Conservation (phyloP, 2,113 vertebrate genomes). For the Albula glossodonta region DNA sequence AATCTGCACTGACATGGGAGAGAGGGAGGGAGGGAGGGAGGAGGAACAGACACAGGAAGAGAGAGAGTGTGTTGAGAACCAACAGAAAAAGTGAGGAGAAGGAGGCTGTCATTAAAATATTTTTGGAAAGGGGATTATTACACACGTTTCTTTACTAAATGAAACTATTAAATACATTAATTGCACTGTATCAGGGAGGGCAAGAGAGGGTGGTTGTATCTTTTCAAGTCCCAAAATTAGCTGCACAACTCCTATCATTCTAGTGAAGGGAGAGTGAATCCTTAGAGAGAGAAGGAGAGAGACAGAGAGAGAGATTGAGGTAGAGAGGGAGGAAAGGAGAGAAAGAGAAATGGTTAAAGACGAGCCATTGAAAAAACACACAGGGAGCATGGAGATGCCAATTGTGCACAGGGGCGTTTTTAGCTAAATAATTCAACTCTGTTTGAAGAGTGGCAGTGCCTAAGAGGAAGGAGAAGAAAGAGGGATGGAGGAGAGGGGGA, state of each 20-base stretch:
- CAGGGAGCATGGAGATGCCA: neutral
- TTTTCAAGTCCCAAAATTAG: neutral
- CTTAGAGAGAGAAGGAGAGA: neutral
- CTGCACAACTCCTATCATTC: neutral
- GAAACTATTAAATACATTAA: neutral
- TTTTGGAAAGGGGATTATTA: neutral
- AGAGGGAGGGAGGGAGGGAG: neutral
- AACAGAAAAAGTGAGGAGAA: neutral
- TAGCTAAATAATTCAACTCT: slow-evolving; percentile 1
- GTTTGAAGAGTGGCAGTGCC: neutral
- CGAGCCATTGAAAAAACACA: neutral
- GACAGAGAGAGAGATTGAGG: neutral
- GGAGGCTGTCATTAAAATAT: neutral
- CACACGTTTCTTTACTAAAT: neutral
- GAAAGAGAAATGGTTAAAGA: neutral
- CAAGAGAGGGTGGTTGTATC: neutral
- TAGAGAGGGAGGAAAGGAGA: neutral
- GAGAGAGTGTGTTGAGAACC: neutral
- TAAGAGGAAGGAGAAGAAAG: neutral
- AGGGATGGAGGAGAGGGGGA: neutral
- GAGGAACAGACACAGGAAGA: neutral
- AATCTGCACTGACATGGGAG: slow-evolving; percentile 72
- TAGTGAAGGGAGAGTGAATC: neutral
- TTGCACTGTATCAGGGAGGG: neutral
- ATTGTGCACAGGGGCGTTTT: neutral